These are phyloP conservation scores for Drepanosiphum platanoidis DNA, from an alignment of 2,888 invertebrate genomes.

Conservation along the genomic window DNA sequence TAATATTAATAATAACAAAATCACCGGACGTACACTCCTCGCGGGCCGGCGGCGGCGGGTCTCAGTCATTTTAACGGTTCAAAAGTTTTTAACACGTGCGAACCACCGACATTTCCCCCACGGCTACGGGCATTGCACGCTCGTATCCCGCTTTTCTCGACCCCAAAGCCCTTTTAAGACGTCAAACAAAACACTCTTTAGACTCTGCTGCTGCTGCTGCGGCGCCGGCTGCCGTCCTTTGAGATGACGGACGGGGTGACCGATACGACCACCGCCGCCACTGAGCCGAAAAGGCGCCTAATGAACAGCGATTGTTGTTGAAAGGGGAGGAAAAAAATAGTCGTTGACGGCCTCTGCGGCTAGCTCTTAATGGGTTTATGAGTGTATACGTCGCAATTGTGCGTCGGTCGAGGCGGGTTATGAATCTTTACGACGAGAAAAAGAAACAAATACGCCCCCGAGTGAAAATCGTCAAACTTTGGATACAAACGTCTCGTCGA, in stretches of 20 bases:
- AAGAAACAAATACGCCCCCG: too few relatives aligned
- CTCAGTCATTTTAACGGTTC: conserved; percentile 7
- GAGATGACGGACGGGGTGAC: background rate
- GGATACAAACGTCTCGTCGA: background rate
- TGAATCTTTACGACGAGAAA: too few relatives aligned
- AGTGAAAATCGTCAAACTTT: too few relatives aligned
- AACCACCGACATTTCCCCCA: background rate
- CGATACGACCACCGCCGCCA: background rate
- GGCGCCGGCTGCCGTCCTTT: background rate
- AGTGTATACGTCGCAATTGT: background rate
- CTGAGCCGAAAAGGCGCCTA: background rate
- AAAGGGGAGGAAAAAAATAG: background rate
- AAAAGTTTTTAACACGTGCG: background rate
- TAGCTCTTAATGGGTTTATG: background rate
- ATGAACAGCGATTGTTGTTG: conserved; percentile 29
- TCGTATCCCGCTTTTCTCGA: too few relatives aligned
- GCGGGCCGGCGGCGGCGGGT: background rate
- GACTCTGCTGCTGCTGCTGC: background rate
- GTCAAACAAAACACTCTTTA: conserved; percentile 33
- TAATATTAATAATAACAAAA: conserved; percentile 5
- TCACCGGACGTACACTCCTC: background rate
- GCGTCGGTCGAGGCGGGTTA: background rate
- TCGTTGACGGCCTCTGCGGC: background rate
- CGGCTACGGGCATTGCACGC: too few relatives aligned
- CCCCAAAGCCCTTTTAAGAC: conserved; percentile 15